phyloP scores from a whole-genome alignment of 2,888 invertebrate species.

The Troglohyphantes excavatus region DNA sequence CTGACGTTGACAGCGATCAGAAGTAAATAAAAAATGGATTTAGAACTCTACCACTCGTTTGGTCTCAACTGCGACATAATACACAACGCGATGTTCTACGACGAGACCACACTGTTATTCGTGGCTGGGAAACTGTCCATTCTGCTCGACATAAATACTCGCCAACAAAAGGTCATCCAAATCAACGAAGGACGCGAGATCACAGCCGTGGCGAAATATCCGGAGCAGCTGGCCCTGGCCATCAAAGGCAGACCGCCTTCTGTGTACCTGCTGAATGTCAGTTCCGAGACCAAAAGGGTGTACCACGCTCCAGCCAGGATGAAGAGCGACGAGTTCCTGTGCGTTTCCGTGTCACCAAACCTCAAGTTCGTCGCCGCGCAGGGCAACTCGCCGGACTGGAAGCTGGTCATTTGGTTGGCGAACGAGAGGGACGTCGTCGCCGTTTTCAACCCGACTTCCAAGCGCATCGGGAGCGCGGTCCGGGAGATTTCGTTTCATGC shows the following conservation, averaged over 20 bases:
- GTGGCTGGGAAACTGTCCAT: slow-evolving; percentile 49
- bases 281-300: slow-evolving; percentile 34
- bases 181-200: slow-evolving; percentile 34
- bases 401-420: slow-evolving; percentile 55
- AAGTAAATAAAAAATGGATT: slow-evolving; percentile 15
- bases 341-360: slow-evolving; percentile 38
- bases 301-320: neutral
- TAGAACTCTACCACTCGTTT: slow-evolving; percentile 39
- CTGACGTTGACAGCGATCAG: too few relatives aligned
- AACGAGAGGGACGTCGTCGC: slow-evolving; percentile 13
- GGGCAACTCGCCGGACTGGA: slow-evolving; percentile 42
- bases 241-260: slow-evolving; percentile 19
- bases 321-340: slow-evolving; percentile 6
- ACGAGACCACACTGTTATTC: slow-evolving; percentile 39
- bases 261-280: slow-evolving; percentile 40
- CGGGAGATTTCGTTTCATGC: slow-evolving; percentile 59
- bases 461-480: neutral
- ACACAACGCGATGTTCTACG: slow-evolving; percentile 44
- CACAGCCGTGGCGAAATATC: slow-evolving; percentile 12
- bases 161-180: slow-evolving; percentile 17
- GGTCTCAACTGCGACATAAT: slow-evolving; percentile 12
- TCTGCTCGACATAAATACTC: slow-evolving; percentile 27
- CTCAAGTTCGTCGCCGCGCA: slow-evolving; percentile 55
- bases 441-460: slow-evolving; percentile 25
- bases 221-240: slow-evolving; percentile 6